Conservation (phyloP, 2,888 invertebrate genomes). For the Erebia ligea region DNA sequence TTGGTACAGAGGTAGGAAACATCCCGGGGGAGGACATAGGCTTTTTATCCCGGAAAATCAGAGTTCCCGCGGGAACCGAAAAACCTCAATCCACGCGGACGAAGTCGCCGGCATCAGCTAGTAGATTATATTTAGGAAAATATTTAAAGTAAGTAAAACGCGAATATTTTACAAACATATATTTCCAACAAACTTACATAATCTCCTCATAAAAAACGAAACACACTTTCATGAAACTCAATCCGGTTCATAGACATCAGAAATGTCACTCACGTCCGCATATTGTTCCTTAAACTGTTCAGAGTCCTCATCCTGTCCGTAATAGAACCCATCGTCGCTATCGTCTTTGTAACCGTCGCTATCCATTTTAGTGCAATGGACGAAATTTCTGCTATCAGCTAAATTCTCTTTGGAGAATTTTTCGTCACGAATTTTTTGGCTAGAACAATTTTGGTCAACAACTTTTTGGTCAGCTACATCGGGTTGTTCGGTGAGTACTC, state of each 20-base stretch:
- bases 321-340: constrained; percentile 75
- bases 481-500: constrained; percentile 58
- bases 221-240: constrained; percentile 38
- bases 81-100: no score
- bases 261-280: constrained; percentile 47
- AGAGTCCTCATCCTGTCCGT: constrained; percentile 70
- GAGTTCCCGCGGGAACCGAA: no score
- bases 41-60: no score
- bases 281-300: constrained; percentile 67
- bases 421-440: not conserved
- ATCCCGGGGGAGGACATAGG: no score
- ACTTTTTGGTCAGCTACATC: constrained; percentile 46
- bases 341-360: constrained; percentile 66
- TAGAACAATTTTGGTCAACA: not conserved
- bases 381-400: constrained; percentile 49
- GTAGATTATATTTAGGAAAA: no score
- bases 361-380: constrained; percentile 56
- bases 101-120: no score
- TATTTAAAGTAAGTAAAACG: constrained; percentile 2
- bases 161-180: not conserved
- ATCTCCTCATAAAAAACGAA: constrained; percentile 2
- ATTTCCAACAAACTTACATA: not conserved
- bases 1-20: no score
- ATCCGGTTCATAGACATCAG: constrained; percentile 59
- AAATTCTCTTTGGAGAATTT: constrained; percentile 32